Conservation (phyloP, 2,113 vertebrate species). For the Thinocorus orbignyianus region DNA sequence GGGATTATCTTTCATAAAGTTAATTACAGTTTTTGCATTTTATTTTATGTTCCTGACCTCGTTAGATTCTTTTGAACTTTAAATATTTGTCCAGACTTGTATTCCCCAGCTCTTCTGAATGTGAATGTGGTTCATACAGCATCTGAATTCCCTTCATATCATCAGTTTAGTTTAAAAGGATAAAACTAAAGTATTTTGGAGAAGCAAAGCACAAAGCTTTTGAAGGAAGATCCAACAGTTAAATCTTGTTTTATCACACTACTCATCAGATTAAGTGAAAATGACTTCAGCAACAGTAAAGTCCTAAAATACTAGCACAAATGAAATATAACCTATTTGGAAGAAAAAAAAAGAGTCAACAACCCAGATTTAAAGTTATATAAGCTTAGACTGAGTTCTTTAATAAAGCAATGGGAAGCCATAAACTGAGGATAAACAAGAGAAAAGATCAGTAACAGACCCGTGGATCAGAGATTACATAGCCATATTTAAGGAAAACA, state of each 20-base stretch:
- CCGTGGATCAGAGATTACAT: background rate
- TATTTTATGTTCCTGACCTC: background rate
- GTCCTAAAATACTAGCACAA: background rate
- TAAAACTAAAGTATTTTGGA: background rate
- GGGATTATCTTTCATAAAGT: background rate
- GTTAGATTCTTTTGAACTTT: constrained; percentile 8
- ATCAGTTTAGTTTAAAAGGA: background rate
- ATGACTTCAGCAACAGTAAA: too few species aligned
- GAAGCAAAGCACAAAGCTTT: background rate
- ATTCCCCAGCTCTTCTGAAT: background rate
- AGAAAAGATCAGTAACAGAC: background rate
- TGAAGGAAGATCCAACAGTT: background rate
- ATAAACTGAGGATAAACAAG: background rate
- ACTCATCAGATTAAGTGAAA: background rate
- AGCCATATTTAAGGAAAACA: background rate
- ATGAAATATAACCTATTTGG: background rate
- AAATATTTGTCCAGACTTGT: background rate
- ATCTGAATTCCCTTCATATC: background rate
- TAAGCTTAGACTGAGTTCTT: background rate
- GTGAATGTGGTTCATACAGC: background rate
- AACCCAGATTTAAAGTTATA: background rate
- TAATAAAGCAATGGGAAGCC: background rate
- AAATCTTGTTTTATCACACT: background rate
- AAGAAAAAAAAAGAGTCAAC: background rate
- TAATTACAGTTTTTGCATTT: constrained; percentile 11